phyloP scores from a whole-genome alignment of 2,888 invertebrate genomes.

The Chymomyza amoena region DNA sequence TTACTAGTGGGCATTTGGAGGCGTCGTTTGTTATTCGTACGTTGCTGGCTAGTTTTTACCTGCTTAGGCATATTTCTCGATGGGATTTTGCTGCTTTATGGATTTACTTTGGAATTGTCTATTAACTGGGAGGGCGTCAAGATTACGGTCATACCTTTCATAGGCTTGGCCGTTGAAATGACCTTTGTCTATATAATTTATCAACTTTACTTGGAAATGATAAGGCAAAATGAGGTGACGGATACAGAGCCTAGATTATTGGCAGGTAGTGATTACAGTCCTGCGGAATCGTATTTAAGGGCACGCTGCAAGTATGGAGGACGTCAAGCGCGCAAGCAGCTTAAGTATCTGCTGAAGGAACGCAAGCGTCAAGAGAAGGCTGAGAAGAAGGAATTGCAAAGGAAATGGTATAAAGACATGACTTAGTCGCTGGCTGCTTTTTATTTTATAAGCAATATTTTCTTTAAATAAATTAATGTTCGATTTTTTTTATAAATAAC shows the following conservation, averaged over 20 bases:
- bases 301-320: neutral
- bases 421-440: neutral
- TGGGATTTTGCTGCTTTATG: conserved; percentile 50
- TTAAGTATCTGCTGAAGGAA: conserved; percentile 14
- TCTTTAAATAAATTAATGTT: too few relatives aligned
- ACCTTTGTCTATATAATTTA: conserved; percentile 61
- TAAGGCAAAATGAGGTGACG: neutral
- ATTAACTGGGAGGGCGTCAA: conserved; percentile 54
- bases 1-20: conserved; percentile 41
- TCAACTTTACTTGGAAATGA: conserved; percentile 45
- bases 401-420: neutral
- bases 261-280: neutral
- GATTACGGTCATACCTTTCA: conserved; percentile 51
- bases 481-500: too few relatives aligned
- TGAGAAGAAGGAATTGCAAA: neutral
- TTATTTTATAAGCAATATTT: neutral
- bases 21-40: conserved; percentile 33
- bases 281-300: neutral
- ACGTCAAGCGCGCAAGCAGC: neutral
- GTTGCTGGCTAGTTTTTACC: conserved; percentile 58
- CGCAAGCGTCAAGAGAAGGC: conserved; percentile 28
- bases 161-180: conserved; percentile 62
- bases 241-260: neutral
- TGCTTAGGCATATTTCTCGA: conserved; percentile 58
- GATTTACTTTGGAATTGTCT: conserved; percentile 48